phyloP scores from a whole-genome alignment of 1,140 invertebrate genomes.

The Phymastichus coffea region DNA sequence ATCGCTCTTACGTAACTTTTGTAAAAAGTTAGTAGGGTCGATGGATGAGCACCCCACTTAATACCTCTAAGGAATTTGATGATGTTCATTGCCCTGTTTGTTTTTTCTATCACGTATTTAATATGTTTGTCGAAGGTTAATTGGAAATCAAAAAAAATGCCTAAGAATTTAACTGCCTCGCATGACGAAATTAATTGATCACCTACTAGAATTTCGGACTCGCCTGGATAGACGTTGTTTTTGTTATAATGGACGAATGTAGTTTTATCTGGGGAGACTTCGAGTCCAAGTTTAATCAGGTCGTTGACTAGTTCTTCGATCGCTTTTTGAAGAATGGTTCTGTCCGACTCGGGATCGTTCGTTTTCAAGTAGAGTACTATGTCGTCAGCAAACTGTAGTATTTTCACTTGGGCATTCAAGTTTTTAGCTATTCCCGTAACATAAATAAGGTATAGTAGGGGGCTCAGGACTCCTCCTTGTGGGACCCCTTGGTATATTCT shows the following conservation, averaged over 20 bases:
- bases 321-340: no score
- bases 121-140: not conserved
- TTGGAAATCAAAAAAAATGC: not conserved
- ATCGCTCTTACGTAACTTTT: no score
- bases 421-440: no score
- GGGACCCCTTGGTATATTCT: not conserved
- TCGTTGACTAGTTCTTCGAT: not conserved
- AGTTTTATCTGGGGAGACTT: not conserved
- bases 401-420: no score
- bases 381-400: no score
- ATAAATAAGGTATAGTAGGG: not conserved
- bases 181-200: not conserved
- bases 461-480: not conserved
- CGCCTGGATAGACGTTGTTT: not conserved
- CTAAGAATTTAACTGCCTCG: not conserved
- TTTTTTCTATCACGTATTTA: not conserved
- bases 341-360: no score
- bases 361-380: no score
- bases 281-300: not conserved
- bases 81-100: not conserved
- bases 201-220: not conserved
- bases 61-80: not conserved
- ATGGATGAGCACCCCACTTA: not conserved
- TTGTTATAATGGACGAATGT: not conserved
- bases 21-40: no score